Base-by-base conservation (phyloP, 2,113 vertebrate species). In the Brachyhypopomus occidentalis region DNA sequence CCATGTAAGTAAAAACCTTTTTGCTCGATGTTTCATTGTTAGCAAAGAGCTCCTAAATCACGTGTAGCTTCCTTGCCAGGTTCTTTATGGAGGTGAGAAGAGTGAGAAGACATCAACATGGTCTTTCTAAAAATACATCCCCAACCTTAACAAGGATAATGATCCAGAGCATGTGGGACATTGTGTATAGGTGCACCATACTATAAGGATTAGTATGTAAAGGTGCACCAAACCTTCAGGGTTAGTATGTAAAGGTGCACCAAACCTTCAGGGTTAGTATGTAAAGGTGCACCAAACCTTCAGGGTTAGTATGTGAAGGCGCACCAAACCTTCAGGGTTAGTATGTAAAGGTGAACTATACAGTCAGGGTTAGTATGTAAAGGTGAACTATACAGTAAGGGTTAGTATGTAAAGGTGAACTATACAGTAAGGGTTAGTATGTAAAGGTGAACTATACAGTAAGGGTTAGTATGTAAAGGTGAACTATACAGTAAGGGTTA, bases 61-160 rank as follows among this genome's bases (percentile, higher is more conserved):
- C 60, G 66, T 56, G 41, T 45, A 11, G 41, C 78, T 60, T 84
- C 59, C 14, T 48, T 64, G 25, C 81, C 58, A 45, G 71, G 36
- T 64, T 72, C 56, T 80, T 84, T 83, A 75, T 84, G 23, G 64
- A 77, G 74, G 69, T 79, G 76, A 77, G 67, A 55, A 79, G 72
- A 58, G 36, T 66, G 25, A 19, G 52, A 17, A 30, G 75, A 76
- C 74, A 64, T 59, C 66, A 66, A 60, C 67, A 76, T 45, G 66
- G 45, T 77, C 72, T 79, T 63, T 60, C 7, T 16, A 56, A 81
- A 78, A 86, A 71, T 77, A 81, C n/a, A 48, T 23, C 76, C 78
- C 80, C 71, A 74, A 86, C 30, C 52, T 86, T 86, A 84, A 84
- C 66, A 41, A 78, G 34, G 80, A 80, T 86, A 70, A 77, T 60